Percentiles rank a stretch among this genome's conserved stretches.
Conservation (phyloP, 1,140 invertebrate species). For the Papilio xuthus region DNA sequence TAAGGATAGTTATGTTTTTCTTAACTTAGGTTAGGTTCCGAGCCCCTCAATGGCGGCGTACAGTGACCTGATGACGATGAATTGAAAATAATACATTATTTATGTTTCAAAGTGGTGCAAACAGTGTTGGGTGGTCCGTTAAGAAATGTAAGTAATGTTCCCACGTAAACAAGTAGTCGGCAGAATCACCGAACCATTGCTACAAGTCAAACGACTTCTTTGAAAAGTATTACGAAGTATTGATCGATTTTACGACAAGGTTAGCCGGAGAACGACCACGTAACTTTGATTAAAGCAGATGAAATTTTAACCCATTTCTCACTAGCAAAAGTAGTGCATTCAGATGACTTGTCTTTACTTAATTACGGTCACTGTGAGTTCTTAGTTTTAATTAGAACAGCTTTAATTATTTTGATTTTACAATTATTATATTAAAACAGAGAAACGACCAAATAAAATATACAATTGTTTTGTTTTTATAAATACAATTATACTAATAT, state of each 20-base stretch:
- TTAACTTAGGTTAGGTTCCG: too few relatives aligned
- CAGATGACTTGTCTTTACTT: not conserved
- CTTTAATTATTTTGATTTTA: too few relatives aligned
- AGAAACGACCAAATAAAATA: too few relatives aligned
- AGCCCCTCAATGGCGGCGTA: too few relatives aligned
- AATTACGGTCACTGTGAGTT: not conserved
- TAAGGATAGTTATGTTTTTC: too few relatives aligned
- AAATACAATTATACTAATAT: too few relatives aligned
- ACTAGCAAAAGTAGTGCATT: not conserved
- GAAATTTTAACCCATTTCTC: not conserved
- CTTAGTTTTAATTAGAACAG: not conserved
- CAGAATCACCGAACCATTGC: not conserved
- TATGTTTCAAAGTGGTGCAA: not conserved
- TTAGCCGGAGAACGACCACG: not conserved
- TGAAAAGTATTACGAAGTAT: not conserved
- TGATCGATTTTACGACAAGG: not conserved
- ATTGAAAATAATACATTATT: not conserved
- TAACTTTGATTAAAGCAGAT: not conserved
- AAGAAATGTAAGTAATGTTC: not conserved
- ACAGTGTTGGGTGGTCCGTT: constrained; percentile 2
- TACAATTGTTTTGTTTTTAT: too few relatives aligned
- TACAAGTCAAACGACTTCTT: not conserved
- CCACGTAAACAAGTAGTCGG: not conserved
- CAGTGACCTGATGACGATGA: not conserved
- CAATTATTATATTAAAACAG: too few relatives aligned